Conservation (phyloP, 2,113 vertebrate species). For the Nymphicus hollandicus region DNA sequence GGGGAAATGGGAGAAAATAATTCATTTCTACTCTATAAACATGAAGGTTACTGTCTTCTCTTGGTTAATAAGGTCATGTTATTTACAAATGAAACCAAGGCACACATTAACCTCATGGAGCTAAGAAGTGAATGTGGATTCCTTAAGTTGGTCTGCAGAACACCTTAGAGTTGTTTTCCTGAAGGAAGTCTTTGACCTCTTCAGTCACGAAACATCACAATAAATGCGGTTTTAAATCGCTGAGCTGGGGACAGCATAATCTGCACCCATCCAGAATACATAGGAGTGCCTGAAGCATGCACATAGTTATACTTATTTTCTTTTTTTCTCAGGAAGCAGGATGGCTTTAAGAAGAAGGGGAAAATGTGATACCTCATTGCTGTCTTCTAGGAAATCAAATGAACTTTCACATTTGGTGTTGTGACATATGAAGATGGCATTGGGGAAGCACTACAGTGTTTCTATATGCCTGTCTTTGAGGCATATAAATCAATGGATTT, state of each 20-base stretch:
- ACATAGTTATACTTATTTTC: not conserved
- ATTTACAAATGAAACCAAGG: not conserved
- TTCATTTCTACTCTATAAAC: not conserved
- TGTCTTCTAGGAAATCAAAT: not conserved
- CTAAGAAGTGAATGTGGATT: not conserved
- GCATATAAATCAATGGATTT: not conserved
- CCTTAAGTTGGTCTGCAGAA: not conserved
- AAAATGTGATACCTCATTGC: not conserved
- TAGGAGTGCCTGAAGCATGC: not conserved
- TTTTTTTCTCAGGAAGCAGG: not conserved
- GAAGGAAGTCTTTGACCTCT: not conserved
- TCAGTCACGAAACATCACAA: not conserved
- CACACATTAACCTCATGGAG: not conserved
- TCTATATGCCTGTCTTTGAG: not conserved
- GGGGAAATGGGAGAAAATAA: not conserved
- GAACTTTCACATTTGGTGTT: not conserved
- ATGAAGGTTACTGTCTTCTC: not conserved
- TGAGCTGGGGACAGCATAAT: not conserved
- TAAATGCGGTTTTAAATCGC: slow-evolving; percentile 16
- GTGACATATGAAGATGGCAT: not conserved
- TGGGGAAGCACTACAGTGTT: not conserved
- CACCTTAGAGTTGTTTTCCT: not conserved
- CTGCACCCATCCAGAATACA: not conserved
- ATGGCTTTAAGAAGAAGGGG: not conserved
- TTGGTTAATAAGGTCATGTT: not conserved